phyloP scores from a whole-genome alignment of 2,888 invertebrate species.

The Hypomecis punctinalis region DNA sequence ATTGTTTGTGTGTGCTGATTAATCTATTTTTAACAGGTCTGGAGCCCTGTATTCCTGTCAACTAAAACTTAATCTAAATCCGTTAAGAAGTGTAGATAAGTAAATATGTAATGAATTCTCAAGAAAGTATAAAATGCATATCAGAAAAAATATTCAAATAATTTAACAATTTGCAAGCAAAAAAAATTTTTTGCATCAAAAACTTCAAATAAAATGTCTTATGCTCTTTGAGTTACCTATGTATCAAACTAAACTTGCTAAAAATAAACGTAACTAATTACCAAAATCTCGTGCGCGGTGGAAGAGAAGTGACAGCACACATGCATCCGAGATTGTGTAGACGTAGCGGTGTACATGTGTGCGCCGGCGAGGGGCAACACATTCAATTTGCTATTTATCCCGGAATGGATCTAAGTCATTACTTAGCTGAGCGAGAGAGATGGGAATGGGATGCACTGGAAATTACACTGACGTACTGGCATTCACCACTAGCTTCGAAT shows the following conservation, averaged over 20 bases:
- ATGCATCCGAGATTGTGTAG: constrained; percentile 43
- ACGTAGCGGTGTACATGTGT: constrained; percentile 48
- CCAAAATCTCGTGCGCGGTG: constrained; percentile 40
- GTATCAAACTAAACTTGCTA: constrained; percentile 20
- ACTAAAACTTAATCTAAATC: no score
- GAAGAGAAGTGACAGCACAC: constrained; percentile 39
- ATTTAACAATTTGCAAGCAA: no score
- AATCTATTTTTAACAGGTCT: background rate
- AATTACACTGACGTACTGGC: constrained; percentile 73
- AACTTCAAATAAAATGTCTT: no score
- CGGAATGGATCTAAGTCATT: constrained; percentile 85
- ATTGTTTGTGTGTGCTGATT: constrained; percentile 16
- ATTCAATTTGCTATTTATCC: constrained; percentile 85
- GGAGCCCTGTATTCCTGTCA: no score
- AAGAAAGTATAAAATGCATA: no score
- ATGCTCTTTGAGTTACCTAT: background rate
- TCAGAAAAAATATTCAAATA: no score
- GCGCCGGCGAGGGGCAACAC: constrained; percentile 65
- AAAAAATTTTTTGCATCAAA: no score
- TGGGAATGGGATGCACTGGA: constrained; percentile 78
- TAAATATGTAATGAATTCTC: no score
- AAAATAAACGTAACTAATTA: constrained; percentile 44
- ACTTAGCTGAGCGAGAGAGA: constrained; percentile 83
- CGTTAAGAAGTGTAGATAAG: no score
- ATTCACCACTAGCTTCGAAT: constrained; percentile 51